Evolutionary conservation across 2,113 vertebrate species (phyloP).

Genomic region (Hippocampus zosterae): DNA sequence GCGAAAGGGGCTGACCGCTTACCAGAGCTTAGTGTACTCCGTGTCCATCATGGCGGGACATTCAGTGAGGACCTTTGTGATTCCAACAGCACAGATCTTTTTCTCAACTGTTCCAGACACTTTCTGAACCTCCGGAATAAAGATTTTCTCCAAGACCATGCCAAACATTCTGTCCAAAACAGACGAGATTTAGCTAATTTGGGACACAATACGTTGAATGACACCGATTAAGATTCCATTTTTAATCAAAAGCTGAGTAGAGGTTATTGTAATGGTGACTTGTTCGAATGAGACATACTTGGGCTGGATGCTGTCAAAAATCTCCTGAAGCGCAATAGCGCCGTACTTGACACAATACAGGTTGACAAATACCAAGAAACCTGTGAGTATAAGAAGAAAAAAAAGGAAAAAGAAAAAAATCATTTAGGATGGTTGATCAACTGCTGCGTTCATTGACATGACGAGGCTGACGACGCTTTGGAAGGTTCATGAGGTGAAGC

Average conservation of each 20-base stretch:
- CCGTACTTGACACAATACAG: constrained; percentile 93
- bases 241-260: neutral
- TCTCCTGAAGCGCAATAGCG: constrained; percentile 91
- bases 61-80: constrained; percentile 92
- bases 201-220: neutral
- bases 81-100: constrained; percentile 97
- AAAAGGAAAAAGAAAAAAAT: neutral
- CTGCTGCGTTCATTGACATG: neutral
- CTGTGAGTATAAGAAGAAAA: constrained; percentile 56
- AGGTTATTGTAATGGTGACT: neutral
- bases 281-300: constrained; percentile 77
- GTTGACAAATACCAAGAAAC: constrained; percentile 97
- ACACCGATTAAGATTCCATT: neutral
- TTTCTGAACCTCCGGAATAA: constrained; percentile 98
- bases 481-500: neutral
- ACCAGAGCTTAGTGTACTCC: constrained; percentile 97
- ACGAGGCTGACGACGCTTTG: neutral
- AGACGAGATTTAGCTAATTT: neutral
- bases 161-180: constrained; percentile 88
- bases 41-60: constrained; percentile 98
- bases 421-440: neutral
- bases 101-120: constrained; percentile 94
- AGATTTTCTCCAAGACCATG: constrained; percentile 97
- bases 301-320: constrained; percentile 95
- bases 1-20: constrained; percentile 16